Evolutionary conservation across 2,113 vertebrate species (phyloP).

Genomic region (Anguilla japonica): DNA sequence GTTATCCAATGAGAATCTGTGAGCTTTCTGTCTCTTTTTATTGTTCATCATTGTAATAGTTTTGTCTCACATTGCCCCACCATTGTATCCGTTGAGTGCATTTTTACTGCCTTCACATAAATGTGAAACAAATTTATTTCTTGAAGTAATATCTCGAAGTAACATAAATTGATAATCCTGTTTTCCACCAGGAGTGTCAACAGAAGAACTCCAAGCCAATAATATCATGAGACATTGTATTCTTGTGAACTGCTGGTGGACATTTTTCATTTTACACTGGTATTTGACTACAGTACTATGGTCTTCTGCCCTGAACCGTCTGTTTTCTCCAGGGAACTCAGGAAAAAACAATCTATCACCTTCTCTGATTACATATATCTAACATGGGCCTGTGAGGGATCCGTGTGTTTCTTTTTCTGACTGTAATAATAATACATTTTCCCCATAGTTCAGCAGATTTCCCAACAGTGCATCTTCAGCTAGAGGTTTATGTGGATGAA

Average conservation of each 20-base stretch:
- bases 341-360: not conserved
- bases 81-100: slow-evolving; percentile 27
- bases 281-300: not conserved
- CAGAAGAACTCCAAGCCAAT: not conserved
- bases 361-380: not conserved
- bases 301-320: not conserved
- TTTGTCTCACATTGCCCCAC: slow-evolving; percentile 11
- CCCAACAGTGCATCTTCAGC: not conserved
- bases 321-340: not conserved
- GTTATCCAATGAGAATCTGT: slow-evolving; percentile 20
- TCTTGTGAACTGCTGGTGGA: not conserved
- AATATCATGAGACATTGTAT: not conserved
- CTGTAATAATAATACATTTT: not conserved
- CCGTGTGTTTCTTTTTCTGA: not conserved
- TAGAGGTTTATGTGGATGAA: not conserved
- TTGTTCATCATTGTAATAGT: slow-evolving; percentile 21
- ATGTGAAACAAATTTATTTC: slow-evolving; percentile 30
- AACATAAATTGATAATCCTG: slow-evolving; percentile 24
- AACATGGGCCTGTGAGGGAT: not conserved
- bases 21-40: slow-evolving; percentile 14
- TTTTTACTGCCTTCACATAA: slow-evolving; percentile 16
- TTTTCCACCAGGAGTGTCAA: slow-evolving; percentile 13
- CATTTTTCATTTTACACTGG: not conserved
- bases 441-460: not conserved
- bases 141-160: slow-evolving; percentile 26